phyloP scores from a whole-genome alignment of 2,797 vertebrate species.

The Serranus cabrilla region DNA sequence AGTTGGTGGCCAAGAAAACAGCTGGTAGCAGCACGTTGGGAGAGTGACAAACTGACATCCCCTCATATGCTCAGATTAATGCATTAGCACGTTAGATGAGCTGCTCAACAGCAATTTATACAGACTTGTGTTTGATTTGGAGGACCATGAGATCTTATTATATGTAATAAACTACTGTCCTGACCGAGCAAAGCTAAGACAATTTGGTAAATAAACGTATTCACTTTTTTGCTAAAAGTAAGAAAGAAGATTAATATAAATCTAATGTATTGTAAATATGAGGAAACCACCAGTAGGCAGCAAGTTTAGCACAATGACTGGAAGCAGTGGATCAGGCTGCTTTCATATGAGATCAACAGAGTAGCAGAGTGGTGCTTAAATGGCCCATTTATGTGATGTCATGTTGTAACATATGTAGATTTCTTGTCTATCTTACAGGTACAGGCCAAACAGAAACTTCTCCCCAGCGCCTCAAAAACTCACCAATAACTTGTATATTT shows the following conservation, averaged over 20 bases:
- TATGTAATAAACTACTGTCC: no score
- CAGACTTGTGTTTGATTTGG: no score
- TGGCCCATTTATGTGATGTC: no score
- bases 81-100: background rate
- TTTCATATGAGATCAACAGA: no score
- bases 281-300: background rate
- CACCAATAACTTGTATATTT: background rate
- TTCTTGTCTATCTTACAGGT: no score
- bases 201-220: conserved; percentile 3
- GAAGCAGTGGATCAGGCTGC: background rate
- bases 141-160: no score
- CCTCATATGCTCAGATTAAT: conserved; percentile 7
- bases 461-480: background rate
- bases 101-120: background rate
- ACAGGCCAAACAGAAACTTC: background rate
- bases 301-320: background rate
- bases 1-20: conserved; percentile 4
- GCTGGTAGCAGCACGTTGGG: conserved; percentile 16
- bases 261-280: background rate
- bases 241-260: background rate
- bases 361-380: no score
- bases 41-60: conserved; percentile 4
- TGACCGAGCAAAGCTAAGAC: background rate
- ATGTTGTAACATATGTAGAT: no score
- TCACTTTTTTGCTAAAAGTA: background rate